Evolutionary conservation across 2,888 invertebrate species (phyloP).

Genomic region (Platerodrilus igneus): DNA sequence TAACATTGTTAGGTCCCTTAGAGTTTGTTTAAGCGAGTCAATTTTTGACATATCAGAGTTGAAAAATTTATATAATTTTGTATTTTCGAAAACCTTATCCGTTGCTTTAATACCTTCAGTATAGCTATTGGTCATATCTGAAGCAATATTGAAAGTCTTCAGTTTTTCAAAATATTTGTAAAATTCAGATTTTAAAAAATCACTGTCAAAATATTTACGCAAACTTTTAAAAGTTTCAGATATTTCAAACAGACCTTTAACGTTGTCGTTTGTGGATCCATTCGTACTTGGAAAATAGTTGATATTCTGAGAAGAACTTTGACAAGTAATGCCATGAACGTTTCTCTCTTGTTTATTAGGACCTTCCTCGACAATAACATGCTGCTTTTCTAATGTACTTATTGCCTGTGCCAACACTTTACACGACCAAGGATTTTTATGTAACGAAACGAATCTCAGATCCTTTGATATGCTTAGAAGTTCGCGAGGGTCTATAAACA

Average conservation of each 20-base stretch:
- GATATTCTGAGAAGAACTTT: too few species aligned
- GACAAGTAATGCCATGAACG: slow-evolving; percentile 11
- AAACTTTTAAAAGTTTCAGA: too few species aligned
- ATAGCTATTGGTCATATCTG: too few species aligned
- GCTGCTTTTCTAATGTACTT: not conserved
- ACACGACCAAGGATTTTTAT: slow-evolving; percentile 19
- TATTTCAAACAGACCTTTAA: too few species aligned
- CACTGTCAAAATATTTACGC: slow-evolving; percentile 3
- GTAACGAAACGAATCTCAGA: slow-evolving; percentile 1
- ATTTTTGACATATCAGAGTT: too few species aligned
- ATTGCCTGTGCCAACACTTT: slow-evolving; percentile 10
- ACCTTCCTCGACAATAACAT: not conserved
- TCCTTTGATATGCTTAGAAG: slow-evolving; percentile 3
- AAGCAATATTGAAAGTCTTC: not conserved
- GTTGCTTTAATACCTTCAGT: too few species aligned
- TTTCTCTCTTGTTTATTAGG: not conserved
- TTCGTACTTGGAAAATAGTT: too few species aligned
- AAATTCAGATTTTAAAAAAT: slow-evolving; percentile 1
- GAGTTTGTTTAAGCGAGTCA: too few species aligned
- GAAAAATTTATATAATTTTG: too few species aligned
- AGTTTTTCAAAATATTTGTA: not conserved
- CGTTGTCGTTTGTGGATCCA: too few species aligned
- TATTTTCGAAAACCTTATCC: too few species aligned
- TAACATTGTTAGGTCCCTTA: too few species aligned
- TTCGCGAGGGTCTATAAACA: slow-evolving; percentile 9